Conservation (phyloP, 2,888 invertebrate genomes). For the Cyclophora punctaria region DNA sequence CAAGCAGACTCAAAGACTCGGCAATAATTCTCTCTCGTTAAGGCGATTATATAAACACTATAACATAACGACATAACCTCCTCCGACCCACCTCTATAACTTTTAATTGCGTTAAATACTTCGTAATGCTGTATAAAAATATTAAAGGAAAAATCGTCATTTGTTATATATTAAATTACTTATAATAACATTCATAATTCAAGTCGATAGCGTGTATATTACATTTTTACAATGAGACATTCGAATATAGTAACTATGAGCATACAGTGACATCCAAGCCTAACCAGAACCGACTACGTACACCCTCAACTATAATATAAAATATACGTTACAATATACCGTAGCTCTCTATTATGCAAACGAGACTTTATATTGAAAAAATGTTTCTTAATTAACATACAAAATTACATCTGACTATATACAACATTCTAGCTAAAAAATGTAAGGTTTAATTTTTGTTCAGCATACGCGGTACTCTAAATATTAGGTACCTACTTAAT, state of each 20-base stretch:
- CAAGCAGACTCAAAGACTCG: conserved; percentile 64
- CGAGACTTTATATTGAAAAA: conserved; percentile 66
- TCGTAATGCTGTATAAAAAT: conserved; percentile 75
- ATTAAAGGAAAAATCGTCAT: conserved; percentile 73
- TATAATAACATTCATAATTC: conserved; percentile 60
- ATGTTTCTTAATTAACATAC: conserved; percentile 60
- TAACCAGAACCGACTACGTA: conserved; percentile 72
- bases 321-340: conserved; percentile 38
- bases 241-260: conserved; percentile 47
- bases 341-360: conserved; percentile 67
- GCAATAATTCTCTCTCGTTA: conserved; percentile 72
- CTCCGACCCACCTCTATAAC: conserved; percentile 72
- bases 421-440: conserved; percentile 65
- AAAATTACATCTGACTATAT: conserved; percentile 71
- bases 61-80: too few species aligned
- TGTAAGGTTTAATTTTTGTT: conserved; percentile 42
- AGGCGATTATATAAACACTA: conserved; percentile 73
- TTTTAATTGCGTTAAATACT: conserved; percentile 72
- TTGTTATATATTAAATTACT: conserved; percentile 55
- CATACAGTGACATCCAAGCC: conserved; percentile 68
- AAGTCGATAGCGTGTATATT: conserved; percentile 69
- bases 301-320: conserved; percentile 66
- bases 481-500: conserved; percentile 57
- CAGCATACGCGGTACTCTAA: conserved; percentile 50
- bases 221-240: conserved; percentile 73